Evolutionary conservation across 2,797 vertebrate genomes (phyloP).

Genomic region (Chlorospingus flavigularis): DNA sequence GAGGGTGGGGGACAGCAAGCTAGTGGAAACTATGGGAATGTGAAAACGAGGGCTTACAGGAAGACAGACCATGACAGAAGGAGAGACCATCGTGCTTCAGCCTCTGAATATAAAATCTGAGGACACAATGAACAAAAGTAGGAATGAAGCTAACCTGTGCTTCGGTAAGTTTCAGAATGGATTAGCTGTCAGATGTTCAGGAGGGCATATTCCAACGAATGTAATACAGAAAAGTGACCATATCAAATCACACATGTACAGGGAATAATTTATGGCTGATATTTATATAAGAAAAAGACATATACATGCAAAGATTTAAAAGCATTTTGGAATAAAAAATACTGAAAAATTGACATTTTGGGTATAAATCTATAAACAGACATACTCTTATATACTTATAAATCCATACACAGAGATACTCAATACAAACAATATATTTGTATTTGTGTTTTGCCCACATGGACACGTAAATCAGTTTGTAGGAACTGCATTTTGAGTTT

Average conservation of each 20-base stretch:
- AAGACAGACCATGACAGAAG: neutral
- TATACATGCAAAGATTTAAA: neutral
- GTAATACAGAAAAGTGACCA: neutral
- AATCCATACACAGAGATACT: neutral
- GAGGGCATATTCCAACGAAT: neutral
- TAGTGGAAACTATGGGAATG: neutral
- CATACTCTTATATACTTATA: neutral
- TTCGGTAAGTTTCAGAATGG: neutral
- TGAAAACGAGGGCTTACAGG: neutral
- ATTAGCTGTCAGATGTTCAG: neutral
- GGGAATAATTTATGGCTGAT: neutral
- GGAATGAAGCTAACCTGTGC: neutral
- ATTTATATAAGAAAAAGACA: neutral
- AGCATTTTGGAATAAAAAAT: neutral
- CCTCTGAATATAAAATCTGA: neutral
- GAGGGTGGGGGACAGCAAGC: neutral
- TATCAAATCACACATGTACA: neutral
- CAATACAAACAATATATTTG: neutral
- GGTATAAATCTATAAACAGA: neutral
- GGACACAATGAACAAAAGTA: neutral
- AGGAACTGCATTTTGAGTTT: constrained; percentile 13
- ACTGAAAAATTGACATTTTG: neutral
- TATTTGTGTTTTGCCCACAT: neutral
- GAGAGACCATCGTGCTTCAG: neutral
- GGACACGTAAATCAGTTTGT: neutral